Conservation (phyloP, 2,113 vertebrate genomes). For the Struthidea cinerea region DNA sequence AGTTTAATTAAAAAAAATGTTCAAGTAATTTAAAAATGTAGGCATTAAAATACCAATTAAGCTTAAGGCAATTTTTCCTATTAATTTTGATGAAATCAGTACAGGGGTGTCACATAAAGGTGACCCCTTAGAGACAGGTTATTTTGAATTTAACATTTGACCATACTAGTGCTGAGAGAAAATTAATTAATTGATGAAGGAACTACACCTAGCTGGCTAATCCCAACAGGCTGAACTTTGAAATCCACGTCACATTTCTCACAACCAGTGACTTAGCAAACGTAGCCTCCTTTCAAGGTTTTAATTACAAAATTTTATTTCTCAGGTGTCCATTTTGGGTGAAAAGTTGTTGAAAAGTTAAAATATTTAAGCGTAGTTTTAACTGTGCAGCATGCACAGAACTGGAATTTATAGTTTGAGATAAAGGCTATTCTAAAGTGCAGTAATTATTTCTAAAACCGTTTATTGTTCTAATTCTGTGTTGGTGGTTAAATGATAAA, state of each 20-base stretch:
- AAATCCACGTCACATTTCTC: neutral
- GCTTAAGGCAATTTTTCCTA: conserved; percentile 59
- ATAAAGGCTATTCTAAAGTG: neutral
- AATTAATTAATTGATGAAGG: neutral
- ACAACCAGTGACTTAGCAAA: neutral
- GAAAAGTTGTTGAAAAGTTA: neutral
- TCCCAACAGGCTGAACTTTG: neutral
- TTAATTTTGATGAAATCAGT: conserved; percentile 52
- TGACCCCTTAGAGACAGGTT: conserved; percentile 38
- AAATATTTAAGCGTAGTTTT: neutral
- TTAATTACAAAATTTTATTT: neutral
- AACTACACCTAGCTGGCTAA: neutral
- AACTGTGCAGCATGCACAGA: neutral
- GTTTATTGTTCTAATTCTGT: neutral
- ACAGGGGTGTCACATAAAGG: conserved; percentile 26
- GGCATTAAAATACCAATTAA: conserved; percentile 62
- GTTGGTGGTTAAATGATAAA: neutral
- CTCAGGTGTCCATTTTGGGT: neutral
- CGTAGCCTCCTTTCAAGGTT: neutral
- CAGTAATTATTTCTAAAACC: neutral
- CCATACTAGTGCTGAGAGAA: neutral
- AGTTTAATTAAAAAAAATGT: conserved; percentile 65
- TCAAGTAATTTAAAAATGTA: conserved; percentile 59
- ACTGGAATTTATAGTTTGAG: neutral
- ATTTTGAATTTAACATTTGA: neutral